Conservation (phyloP, 53 echinoderm and acorn worm species). For the Paracentrotus lividus region DNA sequence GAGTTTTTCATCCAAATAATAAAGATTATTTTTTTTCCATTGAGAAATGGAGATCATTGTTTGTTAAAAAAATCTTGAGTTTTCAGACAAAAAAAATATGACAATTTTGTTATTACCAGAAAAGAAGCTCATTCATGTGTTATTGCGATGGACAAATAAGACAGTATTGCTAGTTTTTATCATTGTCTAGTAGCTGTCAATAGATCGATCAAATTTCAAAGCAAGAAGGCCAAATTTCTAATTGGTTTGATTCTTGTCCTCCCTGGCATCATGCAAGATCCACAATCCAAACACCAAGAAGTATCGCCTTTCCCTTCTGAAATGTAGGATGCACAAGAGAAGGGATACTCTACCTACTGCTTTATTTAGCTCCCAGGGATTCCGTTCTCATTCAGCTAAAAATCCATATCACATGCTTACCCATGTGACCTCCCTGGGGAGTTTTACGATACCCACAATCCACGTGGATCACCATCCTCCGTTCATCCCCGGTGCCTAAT, state of each 20-base stretch:
- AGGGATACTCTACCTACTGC: not conserved
- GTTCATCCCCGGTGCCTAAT: not conserved
- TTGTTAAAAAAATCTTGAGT: not conserved
- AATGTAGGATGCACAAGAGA: not conserved
- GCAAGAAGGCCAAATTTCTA: not conserved
- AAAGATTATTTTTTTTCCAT: not conserved
- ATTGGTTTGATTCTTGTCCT: not conserved
- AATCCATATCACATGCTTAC: slow-evolving; percentile 7
- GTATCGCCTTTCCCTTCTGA: not conserved
- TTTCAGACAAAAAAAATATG: not conserved
- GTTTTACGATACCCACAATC: too few relatives aligned
- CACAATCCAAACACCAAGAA: not conserved
- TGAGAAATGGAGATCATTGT: not conserved
- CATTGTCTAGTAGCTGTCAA: not conserved
- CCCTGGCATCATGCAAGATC: not conserved
- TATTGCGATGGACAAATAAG: too few relatives aligned
- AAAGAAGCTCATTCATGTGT: too few relatives aligned
- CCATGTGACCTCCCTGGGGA: slow-evolving; percentile 15
- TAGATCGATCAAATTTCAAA: not conserved
- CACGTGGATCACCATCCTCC: slow-evolving; percentile 21
- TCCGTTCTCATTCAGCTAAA: not conserved
- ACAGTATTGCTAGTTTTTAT: not conserved
- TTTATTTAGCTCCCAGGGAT: slow-evolving; percentile 1
- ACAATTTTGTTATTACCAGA: not conserved
- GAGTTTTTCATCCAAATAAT: not conserved